Evolutionary conservation across 1,140 invertebrate genomes (phyloP).

Genomic region (Vanessa atalanta): DNA sequence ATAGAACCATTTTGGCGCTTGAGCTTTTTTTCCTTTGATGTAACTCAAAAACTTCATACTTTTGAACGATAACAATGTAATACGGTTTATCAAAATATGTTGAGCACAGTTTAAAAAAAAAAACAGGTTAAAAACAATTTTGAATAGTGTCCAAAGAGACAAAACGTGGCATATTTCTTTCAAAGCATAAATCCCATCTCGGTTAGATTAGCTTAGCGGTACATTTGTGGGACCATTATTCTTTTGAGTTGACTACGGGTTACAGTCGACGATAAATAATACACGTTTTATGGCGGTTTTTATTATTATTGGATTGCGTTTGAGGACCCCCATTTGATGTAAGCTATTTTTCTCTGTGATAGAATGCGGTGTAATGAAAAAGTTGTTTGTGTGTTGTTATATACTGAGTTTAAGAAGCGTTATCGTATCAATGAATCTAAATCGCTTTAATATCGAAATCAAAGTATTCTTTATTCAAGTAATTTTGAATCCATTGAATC

Average conservation of each 20-base stretch:
- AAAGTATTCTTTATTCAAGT: too few species aligned
- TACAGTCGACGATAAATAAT: constrained; percentile 51
- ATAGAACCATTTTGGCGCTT: too few species aligned
- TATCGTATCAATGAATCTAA: too few species aligned
- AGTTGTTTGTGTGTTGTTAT: constrained; percentile 2
- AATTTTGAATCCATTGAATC: too few species aligned
- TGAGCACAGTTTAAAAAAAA: background rate
- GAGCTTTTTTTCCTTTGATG: too few species aligned
- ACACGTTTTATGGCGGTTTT: constrained; percentile 43
- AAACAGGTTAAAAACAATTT: background rate
- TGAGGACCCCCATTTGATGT: constrained; percentile 52
- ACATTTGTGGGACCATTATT: constrained; percentile 56
- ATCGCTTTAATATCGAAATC: too few species aligned
- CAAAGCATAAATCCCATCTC: constrained; percentile 32
- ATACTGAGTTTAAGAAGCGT: background rate
- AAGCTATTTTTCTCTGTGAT: constrained; percentile 49
- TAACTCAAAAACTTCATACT: too few species aligned
- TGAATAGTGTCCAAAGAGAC: constrained; percentile 8
- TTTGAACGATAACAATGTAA: too few species aligned
- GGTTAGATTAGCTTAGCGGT: constrained; percentile 50
- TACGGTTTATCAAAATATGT: background rate
- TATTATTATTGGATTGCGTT: constrained; percentile 41
- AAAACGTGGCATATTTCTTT: constrained; percentile 11
- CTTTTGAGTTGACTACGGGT: constrained; percentile 53
- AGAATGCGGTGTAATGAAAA: constrained; percentile 57